A percentile compares a stretch with the other conserved stretches of the same genome.
Conservation (phyloP, 2,797 vertebrate species). For the Coluber constrictor region DNA sequence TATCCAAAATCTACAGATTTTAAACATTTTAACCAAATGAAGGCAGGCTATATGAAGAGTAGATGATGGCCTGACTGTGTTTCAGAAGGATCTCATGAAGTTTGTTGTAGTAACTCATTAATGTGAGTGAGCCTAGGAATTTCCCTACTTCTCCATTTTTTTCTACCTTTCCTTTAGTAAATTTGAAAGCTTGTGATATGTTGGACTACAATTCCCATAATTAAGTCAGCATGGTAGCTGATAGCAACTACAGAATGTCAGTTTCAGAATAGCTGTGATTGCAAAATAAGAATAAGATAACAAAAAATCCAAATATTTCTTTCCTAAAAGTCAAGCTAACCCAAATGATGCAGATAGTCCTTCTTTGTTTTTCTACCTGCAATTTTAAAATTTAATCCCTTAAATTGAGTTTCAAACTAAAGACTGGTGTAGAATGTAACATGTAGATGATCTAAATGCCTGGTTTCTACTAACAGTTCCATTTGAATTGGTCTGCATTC, state of each 20-base stretch:
- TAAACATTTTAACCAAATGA: conserved; percentile 3
- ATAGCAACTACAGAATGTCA: background rate
- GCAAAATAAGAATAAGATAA: background rate
- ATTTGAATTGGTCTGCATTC: background rate
- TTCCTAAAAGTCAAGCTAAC: background rate
- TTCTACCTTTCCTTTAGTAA: background rate
- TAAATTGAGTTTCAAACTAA: background rate
- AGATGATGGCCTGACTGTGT: conserved; percentile 8
- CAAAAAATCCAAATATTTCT: background rate
- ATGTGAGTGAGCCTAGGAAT: background rate
- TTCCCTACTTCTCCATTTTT: background rate
- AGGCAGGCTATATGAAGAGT: conserved; percentile 34
- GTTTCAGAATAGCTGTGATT: background rate
- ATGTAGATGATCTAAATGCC: background rate
- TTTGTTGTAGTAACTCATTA: background rate
- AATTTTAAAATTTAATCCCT: background rate
- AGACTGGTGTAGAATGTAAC: background rate
- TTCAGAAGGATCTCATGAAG: background rate
- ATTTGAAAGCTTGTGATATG: background rate
- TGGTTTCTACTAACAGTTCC: background rate
- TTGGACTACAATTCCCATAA: background rate
- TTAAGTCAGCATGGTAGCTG: background rate
- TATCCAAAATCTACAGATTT: conserved; percentile 11
- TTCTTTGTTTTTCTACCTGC: background rate
- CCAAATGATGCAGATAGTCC: background rate